Conservation (phyloP, 2,113 vertebrate genomes). For the Laterallus jamaicensis region DNA sequence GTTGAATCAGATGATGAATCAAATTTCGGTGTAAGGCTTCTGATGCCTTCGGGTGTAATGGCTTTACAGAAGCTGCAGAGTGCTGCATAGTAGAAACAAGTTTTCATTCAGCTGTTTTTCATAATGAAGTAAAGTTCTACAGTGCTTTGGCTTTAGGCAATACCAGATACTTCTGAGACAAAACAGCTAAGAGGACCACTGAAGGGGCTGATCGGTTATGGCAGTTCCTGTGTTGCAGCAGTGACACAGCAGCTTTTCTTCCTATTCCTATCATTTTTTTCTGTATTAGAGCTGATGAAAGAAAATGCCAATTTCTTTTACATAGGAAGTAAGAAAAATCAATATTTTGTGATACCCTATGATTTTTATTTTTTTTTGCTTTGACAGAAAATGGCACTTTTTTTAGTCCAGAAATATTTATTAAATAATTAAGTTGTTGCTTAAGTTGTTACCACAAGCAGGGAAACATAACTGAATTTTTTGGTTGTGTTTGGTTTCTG, state of each 20-base stretch:
- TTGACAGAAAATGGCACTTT: not conserved
- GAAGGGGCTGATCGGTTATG: slow-evolving; percentile 44
- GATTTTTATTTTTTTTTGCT: not conserved
- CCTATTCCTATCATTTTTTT: slow-evolving; percentile 2
- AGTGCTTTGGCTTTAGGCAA: slow-evolving; percentile 18
- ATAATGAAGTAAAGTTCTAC: not conserved
- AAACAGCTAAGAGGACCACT: slow-evolving; percentile 16
- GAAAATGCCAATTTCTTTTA: not conserved
- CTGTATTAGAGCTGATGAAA: not conserved
- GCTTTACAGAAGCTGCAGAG: not conserved
- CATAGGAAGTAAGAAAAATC: not conserved
- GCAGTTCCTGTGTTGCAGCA: slow-evolving; percentile 59
- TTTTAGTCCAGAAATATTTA: not conserved
- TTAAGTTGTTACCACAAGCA: not conserved
- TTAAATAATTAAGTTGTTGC: not conserved
- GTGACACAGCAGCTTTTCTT: slow-evolving; percentile 42
- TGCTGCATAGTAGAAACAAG: not conserved
- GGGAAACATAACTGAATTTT: not conserved
- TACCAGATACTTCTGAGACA: slow-evolving; percentile 2
- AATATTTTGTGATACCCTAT: not conserved
- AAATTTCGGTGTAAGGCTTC: not conserved
- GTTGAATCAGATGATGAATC: not conserved
- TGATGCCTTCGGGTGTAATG: not conserved
- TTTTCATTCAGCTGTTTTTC: not conserved
- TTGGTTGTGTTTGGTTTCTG: not conserved